Base-by-base conservation (phyloP, 2,797 vertebrate species). In the Ispidina lecontei region DNA sequence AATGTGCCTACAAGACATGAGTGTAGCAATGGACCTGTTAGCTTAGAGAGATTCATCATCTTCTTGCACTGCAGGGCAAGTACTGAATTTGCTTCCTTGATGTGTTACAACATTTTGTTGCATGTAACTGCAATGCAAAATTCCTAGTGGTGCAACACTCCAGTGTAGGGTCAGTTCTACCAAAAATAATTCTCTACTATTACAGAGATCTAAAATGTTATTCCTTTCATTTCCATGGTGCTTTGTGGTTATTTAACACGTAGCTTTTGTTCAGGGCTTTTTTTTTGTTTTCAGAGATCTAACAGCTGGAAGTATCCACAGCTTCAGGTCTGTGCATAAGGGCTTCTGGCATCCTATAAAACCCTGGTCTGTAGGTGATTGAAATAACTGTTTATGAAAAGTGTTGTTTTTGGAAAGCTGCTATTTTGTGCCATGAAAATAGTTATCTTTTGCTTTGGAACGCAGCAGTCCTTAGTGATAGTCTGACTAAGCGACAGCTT, bases 71-170 rank as follows among this genome's bases (percentile, higher is more conserved):
- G 1, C 1, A 37, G 29, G 25, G 15, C 44, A 63, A 79, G 6
- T 17, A 22, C 49, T 64, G 49, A 77, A 10, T 64, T 88, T 1
- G 31, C 33, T 51, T 82, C 7, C 56, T 22, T 80, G 54, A 2
- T 29, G 1, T 5, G 5, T 47, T 44, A n/a, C 17, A 4, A 3
- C 20, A 8, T 56, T 69, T 68, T 4, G 1, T 56, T 54, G 12
- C 14, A 22, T 56, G 22, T 25, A 58, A 3, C 20, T 58, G 33
- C 22, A 62, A 28, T 47, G 10, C 33, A 85, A 41, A 46, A 67
- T 41, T 73, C 63, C n/a, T 33, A 17, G 16, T 22, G 54, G 29
- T 31, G 35, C 31, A 74, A 47, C 16, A 16, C 12, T 13, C 17
- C 26, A 62, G 7, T 2, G 0, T 3, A 62, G 58, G 3, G 20